Base-by-base conservation (phyloP, 2,888 invertebrate species). In the Odiellus spinosus region DNA sequence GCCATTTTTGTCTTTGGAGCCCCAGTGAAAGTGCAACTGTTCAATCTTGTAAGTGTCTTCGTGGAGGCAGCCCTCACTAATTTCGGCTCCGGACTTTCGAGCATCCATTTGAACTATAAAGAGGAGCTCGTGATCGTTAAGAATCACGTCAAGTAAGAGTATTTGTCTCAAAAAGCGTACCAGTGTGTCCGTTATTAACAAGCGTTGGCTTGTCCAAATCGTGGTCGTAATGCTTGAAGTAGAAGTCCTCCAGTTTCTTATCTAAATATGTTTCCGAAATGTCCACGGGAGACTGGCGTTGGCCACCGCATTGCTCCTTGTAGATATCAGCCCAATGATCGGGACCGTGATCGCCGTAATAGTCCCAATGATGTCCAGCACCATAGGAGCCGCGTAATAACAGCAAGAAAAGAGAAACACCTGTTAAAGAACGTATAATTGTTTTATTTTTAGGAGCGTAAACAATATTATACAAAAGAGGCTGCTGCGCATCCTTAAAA, bases 21-120 rank as follows among this genome's bases (percentile, higher is more conserved):
- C 81, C 83, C 84, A 85, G 61, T 86, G 85, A 64, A 85, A 81
- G 61, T 85, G 84, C 44, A 84, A 67, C 63, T 84, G 81, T 48
- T 79, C 77, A 44, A 84, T 59, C 45, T 59, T 60, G 55, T 63
- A 65, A 3, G 26, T 26, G 8, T 40, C 18, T 32, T 48, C 47
- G 19, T 50, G 46, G 44, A 53, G 34, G n/a, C 53, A 52, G 17
- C 53, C 53, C 14, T 45, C 50, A 21, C 45, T 39, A 18, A 55
- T 45, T 19, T 19, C 20, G 8, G 21, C 34, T 26, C 5, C 26
- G 8, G 8, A 26, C 8, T 26, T 26, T 10, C 39, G n/a, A 12
- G 18, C 19, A 8, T 41, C 46, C 2, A 46, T 32, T 34, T 46
- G 40, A 35, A 46, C 46, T 46, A 34, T 35, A 32, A 12, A n/a